A percentile compares a stretch with the other conserved stretches of the same genome.
Conservation (phyloP, 2,888 invertebrate genomes). For the Volucella inflata region DNA sequence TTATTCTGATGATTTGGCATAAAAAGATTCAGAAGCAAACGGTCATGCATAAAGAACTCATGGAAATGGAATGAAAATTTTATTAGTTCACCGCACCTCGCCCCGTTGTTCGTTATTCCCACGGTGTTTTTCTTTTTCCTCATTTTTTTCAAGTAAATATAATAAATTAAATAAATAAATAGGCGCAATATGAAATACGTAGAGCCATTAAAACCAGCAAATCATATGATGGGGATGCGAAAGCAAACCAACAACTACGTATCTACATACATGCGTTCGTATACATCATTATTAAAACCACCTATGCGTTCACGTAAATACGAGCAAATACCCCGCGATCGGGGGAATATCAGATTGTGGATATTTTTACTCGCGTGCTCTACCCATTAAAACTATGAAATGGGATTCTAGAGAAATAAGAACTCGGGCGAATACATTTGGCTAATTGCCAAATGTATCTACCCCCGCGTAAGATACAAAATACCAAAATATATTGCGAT, state of each 20-base stretch:
- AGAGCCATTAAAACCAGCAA: background rate
- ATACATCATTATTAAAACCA: constrained; percentile 1
- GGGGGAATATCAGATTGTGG: background rate
- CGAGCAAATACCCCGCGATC: constrained; percentile 19
- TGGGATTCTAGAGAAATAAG: constrained; percentile 62
- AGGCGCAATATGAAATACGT: constrained; percentile 10
- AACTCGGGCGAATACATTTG: constrained; percentile 62
- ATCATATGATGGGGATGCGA: background rate
- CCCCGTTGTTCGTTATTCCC: background rate
- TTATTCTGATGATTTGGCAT: background rate
- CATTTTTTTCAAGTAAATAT: constrained; percentile 28
- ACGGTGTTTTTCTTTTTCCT: background rate
- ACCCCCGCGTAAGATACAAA: constrained; percentile 57
- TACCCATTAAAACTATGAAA: constrained; percentile 36
- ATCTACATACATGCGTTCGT: too few relatives aligned
- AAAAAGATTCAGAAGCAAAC: constrained; percentile 16
- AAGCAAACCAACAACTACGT: background rate
- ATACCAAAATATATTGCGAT: constrained; percentile 31
- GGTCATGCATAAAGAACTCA: too few relatives aligned
- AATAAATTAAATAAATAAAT: constrained; percentile 33
- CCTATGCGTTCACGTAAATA: constrained; percentile 1
- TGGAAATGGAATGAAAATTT: background rate
- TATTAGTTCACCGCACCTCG: background rate
- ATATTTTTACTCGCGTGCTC: constrained; percentile 63
- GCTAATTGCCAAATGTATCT: constrained; percentile 53